These are phyloP conservation scores for Neoitamus cyanurus DNA, from an alignment of 2,888 invertebrate genomes.

Conservation along the genomic window DNA sequence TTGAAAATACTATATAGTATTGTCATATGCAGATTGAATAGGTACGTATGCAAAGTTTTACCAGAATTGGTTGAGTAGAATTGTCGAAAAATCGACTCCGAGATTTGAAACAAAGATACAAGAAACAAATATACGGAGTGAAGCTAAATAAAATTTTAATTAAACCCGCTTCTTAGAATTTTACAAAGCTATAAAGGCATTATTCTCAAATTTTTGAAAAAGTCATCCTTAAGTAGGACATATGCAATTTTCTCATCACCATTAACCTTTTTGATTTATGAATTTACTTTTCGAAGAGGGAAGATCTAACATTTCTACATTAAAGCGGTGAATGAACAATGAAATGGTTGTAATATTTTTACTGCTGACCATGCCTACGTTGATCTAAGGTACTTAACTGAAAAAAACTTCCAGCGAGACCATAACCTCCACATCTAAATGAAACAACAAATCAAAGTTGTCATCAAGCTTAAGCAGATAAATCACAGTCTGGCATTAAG, in stretches of 20 bases:
- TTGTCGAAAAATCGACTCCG: no score
- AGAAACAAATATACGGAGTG: no score
- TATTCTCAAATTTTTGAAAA: neutral
- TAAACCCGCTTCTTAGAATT: no score
- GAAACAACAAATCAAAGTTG: neutral
- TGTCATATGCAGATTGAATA: no score
- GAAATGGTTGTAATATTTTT: neutral
- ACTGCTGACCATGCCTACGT: neutral
- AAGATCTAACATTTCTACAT: neutral
- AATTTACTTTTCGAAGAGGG: neutral
- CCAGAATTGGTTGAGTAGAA: no score
- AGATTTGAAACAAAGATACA: no score
- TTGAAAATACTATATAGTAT: no score
- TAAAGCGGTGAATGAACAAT: neutral
- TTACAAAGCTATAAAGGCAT: no score
- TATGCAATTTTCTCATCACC: neutral
- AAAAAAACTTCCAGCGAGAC: neutral
- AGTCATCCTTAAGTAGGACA: neutral
- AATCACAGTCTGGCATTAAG: neutral
- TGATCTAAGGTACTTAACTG: neutral
- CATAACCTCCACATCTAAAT: neutral
- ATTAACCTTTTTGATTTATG: neutral
- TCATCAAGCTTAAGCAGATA: neutral
- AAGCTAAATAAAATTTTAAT: no score
- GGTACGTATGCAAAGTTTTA: no score